These are phyloP conservation scores for Eremobia ochroleuca DNA, from an alignment of 2,888 invertebrate species.

Conservation along the genomic window DNA sequence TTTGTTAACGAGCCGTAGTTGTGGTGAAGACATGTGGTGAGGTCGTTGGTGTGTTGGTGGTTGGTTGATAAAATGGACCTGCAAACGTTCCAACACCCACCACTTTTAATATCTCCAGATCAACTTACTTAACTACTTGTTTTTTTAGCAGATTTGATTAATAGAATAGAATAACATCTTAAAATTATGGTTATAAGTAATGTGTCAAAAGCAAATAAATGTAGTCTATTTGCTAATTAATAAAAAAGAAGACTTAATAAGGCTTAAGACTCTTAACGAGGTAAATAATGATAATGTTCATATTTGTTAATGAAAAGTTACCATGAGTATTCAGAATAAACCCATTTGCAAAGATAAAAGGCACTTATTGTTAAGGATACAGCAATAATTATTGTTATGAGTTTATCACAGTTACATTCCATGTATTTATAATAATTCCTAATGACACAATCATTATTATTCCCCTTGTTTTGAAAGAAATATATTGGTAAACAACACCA, in stretches of 20 bases:
- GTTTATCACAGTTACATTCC: not conserved
- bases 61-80: slow-evolving; percentile 91
- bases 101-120: slow-evolving; percentile 87
- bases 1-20: slow-evolving; percentile 89
- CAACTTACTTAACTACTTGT: slow-evolving; percentile 67
- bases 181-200: slow-evolving; percentile 34
- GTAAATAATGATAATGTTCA: slow-evolving; percentile 39
- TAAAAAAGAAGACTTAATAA: too few relatives aligned
- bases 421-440: not conserved
- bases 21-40: slow-evolving; percentile 91
- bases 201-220: slow-evolving; percentile 53
- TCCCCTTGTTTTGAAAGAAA: slow-evolving; percentile 23
- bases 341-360: slow-evolving; percentile 5
- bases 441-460: slow-evolving; percentile 31
- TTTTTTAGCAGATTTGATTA: slow-evolving; percentile 57
- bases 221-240: slow-evolving; percentile 38
- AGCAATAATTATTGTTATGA: too few relatives aligned
- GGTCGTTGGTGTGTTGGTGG: slow-evolving; percentile 91
- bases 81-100: slow-evolving; percentile 92
- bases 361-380: slow-evolving; percentile 6
- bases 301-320: slow-evolving; percentile 24
- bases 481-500: slow-evolving; percentile 44
- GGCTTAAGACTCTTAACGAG: slow-evolving; percentile 27
- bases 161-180: slow-evolving; percentile 45
- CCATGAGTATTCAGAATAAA: slow-evolving; percentile 11